These are phyloP conservation scores for Drosophila tropicalis DNA, from an alignment of 1,140 invertebrate genomes.

Conservation along the genomic window DNA sequence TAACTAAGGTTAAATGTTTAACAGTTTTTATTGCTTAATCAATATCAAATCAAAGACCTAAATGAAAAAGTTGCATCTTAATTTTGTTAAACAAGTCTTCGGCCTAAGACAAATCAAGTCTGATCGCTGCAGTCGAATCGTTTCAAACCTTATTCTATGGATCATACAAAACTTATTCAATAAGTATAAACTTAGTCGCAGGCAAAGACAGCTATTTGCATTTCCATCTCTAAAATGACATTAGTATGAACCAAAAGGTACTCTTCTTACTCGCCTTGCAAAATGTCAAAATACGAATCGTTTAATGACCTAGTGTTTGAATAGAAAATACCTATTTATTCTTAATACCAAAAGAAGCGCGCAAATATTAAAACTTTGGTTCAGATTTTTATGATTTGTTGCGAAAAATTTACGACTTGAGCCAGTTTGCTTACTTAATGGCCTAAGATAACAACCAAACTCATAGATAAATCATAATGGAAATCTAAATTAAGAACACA, in stretches of 20 bases:
- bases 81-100: too few relatives aligned
- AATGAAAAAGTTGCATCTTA: too few relatives aligned
- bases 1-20: neutral
- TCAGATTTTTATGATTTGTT: slow-evolving; percentile 2
- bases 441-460: neutral
- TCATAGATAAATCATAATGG: neutral
- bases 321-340: neutral
- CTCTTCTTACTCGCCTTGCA: too few relatives aligned
- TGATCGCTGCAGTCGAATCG: neutral
- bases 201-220: too few relatives aligned
- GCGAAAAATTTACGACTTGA: neutral
- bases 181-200: too few relatives aligned
- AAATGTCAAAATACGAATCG: neutral
- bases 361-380: neutral
- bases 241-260: too few relatives aligned
- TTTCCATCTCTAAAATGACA: too few relatives aligned
- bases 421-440: neutral
- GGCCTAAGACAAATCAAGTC: too few relatives aligned
- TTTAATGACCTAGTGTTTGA: neutral
- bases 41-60: too few relatives aligned
- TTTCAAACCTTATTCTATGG: too few relatives aligned
- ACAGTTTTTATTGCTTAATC: too few relatives aligned
- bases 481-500: neutral
- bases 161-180: too few relatives aligned
- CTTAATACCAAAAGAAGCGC: neutral